Evolutionary conservation across 2,797 vertebrate genomes (phyloP).

Genomic region (Arrhamphus sclerolepis): DNA sequence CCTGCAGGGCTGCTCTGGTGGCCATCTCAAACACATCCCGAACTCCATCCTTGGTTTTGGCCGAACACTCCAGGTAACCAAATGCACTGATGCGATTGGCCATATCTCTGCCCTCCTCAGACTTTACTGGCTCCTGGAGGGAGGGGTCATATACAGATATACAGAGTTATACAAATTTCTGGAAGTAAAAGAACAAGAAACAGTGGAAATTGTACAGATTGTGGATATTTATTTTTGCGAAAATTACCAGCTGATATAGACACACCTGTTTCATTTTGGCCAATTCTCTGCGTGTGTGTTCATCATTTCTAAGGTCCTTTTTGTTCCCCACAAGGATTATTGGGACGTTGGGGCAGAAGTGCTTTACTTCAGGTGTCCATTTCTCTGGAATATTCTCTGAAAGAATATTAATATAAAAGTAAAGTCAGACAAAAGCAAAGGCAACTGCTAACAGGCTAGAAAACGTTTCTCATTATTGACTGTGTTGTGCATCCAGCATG

Average conservation of each 20-base stretch:
- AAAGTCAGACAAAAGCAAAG: neutral
- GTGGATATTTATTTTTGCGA: neutral
- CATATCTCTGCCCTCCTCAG: conserved; percentile 97
- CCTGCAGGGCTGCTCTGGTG: conserved; percentile 93
- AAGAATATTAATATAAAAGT: conserved; percentile 32
- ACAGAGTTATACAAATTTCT: conserved; percentile 5
- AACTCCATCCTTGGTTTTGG: conserved; percentile 97
- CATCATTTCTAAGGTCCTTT: conserved; percentile 97
- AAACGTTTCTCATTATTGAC: too few species aligned
- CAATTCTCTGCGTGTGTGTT: conserved; percentile 96
- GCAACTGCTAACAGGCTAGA: too few species aligned
- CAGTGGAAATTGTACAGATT: neutral
- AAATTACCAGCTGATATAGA: neutral
- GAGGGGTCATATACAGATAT: conserved; percentile 1
- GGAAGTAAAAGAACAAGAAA: neutral
- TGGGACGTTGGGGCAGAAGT: conserved; percentile 98
- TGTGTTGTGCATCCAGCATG: too few species aligned
- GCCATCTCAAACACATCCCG: conserved; percentile 98
- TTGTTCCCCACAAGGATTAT: conserved; percentile 99
- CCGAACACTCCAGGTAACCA: conserved; percentile 96
- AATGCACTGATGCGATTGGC: conserved; percentile 95
- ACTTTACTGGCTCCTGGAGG: conserved; percentile 95
- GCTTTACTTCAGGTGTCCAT: conserved; percentile 98
- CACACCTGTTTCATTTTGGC: conserved; percentile 98
- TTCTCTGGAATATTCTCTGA: conserved; percentile 99